Evolutionary conservation across 2,888 invertebrate species (phyloP).

Genomic region (Megastigmus dorsalis): DNA sequence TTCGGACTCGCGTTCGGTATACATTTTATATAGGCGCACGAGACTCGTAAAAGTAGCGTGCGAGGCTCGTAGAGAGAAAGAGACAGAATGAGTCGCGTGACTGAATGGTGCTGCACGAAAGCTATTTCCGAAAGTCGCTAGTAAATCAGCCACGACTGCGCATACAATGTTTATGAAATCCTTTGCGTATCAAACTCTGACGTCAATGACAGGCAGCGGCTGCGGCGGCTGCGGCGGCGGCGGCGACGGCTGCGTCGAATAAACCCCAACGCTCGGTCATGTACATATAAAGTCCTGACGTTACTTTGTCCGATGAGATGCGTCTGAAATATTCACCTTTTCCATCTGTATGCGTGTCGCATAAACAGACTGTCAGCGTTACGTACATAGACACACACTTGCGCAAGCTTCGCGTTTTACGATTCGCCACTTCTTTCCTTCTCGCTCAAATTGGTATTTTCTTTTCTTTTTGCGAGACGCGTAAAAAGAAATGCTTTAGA

Average conservation of each 20-base stretch:
- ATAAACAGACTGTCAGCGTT: conserved; percentile 26
- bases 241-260: not conserved
- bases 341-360: not conserved
- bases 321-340: conserved; percentile 32
- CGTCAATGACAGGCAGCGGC: too few relatives aligned
- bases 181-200: not conserved
- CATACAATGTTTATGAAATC: conserved; percentile 16
- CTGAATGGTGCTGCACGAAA: too few relatives aligned
- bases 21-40: too few relatives aligned
- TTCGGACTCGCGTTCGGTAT: not conserved
- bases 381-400: too few relatives aligned
- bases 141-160: not conserved
- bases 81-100: not conserved
- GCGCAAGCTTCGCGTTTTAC: not conserved
- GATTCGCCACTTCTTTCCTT: conserved; percentile 2
- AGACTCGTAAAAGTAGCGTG: too few relatives aligned
- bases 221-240: not conserved
- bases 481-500: not conserved
- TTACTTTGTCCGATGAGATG: conserved; percentile 14
- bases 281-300: not conserved
- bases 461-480: not conserved
- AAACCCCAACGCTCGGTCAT: not conserved
- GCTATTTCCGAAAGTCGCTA: not conserved
- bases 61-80: not conserved
- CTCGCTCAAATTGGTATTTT: too few relatives aligned